Conservation (phyloP, 2,113 vertebrate species). For the Hucho hucho region DNA sequence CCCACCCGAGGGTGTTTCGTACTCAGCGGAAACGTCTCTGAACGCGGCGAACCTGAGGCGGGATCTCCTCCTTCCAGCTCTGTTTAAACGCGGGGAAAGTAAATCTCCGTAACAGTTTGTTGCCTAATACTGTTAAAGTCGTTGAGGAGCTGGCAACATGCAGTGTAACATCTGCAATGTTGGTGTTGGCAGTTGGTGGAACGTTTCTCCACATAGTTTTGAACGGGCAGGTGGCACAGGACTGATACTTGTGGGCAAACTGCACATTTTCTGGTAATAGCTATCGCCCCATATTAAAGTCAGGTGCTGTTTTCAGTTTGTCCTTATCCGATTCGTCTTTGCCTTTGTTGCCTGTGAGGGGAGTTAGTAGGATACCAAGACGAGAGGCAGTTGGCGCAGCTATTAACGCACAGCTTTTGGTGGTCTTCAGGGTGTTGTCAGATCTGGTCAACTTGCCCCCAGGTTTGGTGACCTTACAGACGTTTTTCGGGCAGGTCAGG, state of each 20-base stretch:
- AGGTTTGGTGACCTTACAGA: conserved; percentile 2
- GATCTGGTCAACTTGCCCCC: background rate
- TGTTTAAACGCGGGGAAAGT: conserved; percentile 69
- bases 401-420: conserved; percentile 15
- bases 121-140: conserved; percentile 56
- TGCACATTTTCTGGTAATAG: conserved; percentile 72
- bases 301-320: conserved; percentile 7
- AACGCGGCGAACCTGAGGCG: conserved; percentile 43
- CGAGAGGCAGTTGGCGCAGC: conserved; percentile 19
- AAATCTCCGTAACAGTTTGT: conserved; percentile 66
- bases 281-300: conserved; percentile 45
- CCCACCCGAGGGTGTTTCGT: conserved; percentile 61
- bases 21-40: conserved; percentile 65
- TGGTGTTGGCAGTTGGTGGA: conserved; percentile 16
- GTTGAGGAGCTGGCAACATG: conserved; percentile 16
- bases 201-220: conserved; percentile 39
- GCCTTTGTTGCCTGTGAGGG: conserved; percentile 38
- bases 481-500: background rate
- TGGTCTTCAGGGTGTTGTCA: background rate
- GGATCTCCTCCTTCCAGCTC: conserved; percentile 20
- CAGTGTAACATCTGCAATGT: background rate
- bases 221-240: conserved; percentile 56
- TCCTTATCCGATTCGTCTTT: conserved; percentile 18
- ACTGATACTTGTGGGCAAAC: conserved; percentile 63
- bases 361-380: conserved; percentile 58